Conservation (phyloP, 2,113 vertebrate species). For the Tachuris rubrigastra region DNA sequence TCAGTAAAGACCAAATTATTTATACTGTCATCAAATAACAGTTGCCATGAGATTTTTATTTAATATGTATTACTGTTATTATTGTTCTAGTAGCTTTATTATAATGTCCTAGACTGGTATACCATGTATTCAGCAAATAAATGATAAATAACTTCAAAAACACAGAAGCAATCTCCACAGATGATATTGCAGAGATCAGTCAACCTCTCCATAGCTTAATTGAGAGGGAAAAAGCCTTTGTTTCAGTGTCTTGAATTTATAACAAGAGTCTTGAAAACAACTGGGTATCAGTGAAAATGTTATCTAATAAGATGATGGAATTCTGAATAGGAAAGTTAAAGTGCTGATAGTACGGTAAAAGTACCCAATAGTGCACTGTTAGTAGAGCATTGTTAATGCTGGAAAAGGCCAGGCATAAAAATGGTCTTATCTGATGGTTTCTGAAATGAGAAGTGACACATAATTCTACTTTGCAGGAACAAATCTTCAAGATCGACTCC, state of each 20-base stretch:
- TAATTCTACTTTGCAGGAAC: conserved; percentile 81
- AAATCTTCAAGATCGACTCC: conserved; percentile 90
- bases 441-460: not conserved
- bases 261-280: not conserved
- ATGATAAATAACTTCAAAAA: not conserved
- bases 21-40: not conserved
- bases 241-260: not conserved
- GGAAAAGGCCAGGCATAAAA: not conserved
- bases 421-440: not conserved
- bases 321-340: not conserved
- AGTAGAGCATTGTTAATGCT: not conserved
- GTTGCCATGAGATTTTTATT: not conserved
- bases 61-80: not conserved
- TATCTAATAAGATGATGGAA: not conserved
- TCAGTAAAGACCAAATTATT: not conserved
- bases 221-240: not conserved
- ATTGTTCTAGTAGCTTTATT: not conserved
- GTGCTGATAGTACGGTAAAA: not conserved
- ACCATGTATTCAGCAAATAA: not conserved
- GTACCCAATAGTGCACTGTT: not conserved
- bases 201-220: not conserved
- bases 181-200: not conserved
- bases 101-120: not conserved
- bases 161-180: not conserved
- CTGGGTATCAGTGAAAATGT: not conserved